These are phyloP conservation scores for Piscicola geometra DNA, from an alignment of 2,888 invertebrate genomes.

Conservation along the genomic window DNA sequence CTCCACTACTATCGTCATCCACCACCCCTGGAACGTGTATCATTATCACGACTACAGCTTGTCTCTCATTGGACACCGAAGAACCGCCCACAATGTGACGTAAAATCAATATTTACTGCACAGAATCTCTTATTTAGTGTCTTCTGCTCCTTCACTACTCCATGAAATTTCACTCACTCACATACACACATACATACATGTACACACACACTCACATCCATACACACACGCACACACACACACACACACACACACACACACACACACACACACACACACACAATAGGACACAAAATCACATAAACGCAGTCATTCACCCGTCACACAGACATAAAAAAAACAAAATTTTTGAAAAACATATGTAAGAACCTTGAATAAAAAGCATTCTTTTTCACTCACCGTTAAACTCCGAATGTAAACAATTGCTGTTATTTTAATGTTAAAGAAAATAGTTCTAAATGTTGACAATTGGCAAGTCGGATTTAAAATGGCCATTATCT, in stretches of 20 bases:
- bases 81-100: conserved; percentile 4
- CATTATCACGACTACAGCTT: neutral
- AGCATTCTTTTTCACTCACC: too few species aligned
- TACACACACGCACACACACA: conserved; percentile 12
- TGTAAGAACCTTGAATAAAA: too few species aligned
- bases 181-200: conserved; percentile 19
- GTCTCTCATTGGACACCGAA: neutral
- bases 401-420: too few species aligned
- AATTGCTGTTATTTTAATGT: too few species aligned
- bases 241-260: conserved; percentile 17
- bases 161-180: neutral
- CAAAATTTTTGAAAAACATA: too few species aligned
- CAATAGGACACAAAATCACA: neutral
- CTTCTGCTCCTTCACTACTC: neutral
- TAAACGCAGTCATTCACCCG: neutral
- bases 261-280: conserved; percentile 16
- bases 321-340: neutral
- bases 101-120: conserved; percentile 13
- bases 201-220: neutral
- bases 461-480: too few species aligned
- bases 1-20: conserved; percentile 21
- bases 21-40: conserved; percentile 6
- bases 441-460: too few species aligned
- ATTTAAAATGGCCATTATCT: too few species aligned
- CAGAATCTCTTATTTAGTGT: conserved; percentile 6